Conservation (phyloP, 1,140 invertebrate genomes). For the Catajapyx aquilonaris region DNA sequence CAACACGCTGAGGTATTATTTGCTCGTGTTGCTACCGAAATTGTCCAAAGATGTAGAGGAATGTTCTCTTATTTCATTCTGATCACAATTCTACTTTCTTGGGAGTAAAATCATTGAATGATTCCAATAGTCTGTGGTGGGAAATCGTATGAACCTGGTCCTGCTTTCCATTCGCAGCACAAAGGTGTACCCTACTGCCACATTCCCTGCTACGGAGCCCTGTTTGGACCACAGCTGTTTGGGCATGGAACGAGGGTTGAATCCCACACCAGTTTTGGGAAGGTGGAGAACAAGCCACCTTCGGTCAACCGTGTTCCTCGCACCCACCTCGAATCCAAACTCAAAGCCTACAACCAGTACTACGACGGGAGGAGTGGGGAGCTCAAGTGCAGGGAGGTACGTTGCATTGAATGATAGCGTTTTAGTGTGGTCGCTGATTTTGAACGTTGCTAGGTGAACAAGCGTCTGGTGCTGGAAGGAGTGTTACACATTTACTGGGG, state of each 20-base stretch:
- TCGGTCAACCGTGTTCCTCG: too few relatives aligned
- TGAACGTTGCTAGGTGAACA: slow-evolving; percentile 34
- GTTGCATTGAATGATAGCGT: slow-evolving; percentile 5
- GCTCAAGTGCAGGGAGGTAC: slow-evolving; percentile 44
- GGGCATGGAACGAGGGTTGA: slow-evolving; percentile 69
- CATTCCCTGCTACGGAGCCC: slow-evolving; percentile 69
- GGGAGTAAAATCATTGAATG: too few relatives aligned
- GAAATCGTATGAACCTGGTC: too few relatives aligned
- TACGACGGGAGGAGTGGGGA: slow-evolving; percentile 57
- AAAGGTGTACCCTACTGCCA: slow-evolving; percentile 80
- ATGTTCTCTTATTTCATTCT: too few relatives aligned
- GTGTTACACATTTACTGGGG: slow-evolving; percentile 67
- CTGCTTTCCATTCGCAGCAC: slow-evolving; percentile 40
- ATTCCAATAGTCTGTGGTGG: too few relatives aligned
- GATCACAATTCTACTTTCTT: too few relatives aligned
- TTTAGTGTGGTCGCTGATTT: slow-evolving; percentile 2
- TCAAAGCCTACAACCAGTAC: slow-evolving; percentile 58
- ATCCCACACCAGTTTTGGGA: slow-evolving; percentile 65
- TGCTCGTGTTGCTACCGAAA: too few relatives aligned
- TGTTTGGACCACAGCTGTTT: slow-evolving; percentile 69
- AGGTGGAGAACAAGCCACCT: slow-evolving; percentile 33
- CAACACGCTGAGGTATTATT: slow-evolving; percentile 68
- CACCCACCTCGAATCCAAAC: slow-evolving; percentile 51
- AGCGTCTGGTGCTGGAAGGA: slow-evolving; percentile 52
- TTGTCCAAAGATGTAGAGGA: too few relatives aligned